Evolutionary conservation across 2,113 vertebrate genomes (phyloP).

Genomic region (Chlamydotis undulata): DNA sequence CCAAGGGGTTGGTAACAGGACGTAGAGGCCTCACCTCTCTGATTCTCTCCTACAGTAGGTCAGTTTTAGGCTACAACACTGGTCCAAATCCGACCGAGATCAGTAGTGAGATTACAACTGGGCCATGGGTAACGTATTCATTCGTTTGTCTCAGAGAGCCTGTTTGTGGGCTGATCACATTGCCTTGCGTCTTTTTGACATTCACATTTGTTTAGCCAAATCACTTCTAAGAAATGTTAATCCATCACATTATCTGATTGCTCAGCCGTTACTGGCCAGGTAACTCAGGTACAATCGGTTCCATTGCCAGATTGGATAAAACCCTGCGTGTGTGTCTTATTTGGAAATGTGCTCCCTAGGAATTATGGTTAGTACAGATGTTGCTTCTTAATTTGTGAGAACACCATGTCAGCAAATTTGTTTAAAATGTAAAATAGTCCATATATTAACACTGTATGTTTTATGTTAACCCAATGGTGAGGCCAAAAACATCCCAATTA

Average conservation of each 20-base stretch:
- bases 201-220: constrained; percentile 30
- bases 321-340: not conserved
- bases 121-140: not conserved
- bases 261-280: not conserved
- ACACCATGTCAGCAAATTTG: not conserved
- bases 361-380: not conserved
- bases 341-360: constrained; percentile 1
- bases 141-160: not conserved
- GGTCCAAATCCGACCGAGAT: not conserved
- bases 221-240: constrained; percentile 23
- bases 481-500: not conserved
- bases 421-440: not conserved
- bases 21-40: not conserved
- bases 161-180: not conserved
- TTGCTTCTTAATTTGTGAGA: constrained; percentile 17
- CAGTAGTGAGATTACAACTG: constrained; percentile 4
- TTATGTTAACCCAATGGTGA: not conserved
- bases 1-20: not conserved
- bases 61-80: not conserved
- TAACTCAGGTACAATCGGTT: not conserved
- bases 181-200: not conserved
- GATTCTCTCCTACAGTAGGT: constrained; percentile 23
- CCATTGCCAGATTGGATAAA: constrained; percentile 1
- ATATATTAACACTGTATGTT: not conserved
- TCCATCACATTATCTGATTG: not conserved